Evolutionary conservation across 2,888 invertebrate genomes (phyloP).

Genomic region (Ephialtes manifestator): DNA sequence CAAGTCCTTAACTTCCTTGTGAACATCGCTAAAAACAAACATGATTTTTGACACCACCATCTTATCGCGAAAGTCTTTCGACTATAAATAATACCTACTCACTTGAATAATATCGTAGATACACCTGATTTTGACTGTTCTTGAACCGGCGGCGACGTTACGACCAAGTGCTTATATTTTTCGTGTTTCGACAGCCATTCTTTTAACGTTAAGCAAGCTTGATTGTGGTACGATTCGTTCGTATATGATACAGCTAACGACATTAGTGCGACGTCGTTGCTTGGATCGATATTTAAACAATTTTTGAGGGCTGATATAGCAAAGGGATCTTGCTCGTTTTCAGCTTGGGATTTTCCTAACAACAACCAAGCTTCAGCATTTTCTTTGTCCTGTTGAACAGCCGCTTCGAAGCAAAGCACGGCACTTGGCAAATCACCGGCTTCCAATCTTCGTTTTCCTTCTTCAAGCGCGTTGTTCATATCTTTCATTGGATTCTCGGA

Average conservation of each 20-base stretch:
- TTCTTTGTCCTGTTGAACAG: constrained; percentile 93
- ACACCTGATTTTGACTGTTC: constrained; percentile 80
- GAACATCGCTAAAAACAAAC: constrained; percentile 86
- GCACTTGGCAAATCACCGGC: constrained; percentile 98
- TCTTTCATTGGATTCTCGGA: constrained; percentile 95
- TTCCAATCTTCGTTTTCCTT: constrained; percentile 93
- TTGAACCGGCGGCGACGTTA: constrained; percentile 48
- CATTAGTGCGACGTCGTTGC: constrained; percentile 94
- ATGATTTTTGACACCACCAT: neutral
- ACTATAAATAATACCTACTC: constrained; percentile 60
- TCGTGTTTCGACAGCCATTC: constrained; percentile 93
- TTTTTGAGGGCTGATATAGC: constrained; percentile 97
- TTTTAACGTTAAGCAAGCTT: constrained; percentile 94
- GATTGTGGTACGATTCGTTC: constrained; percentile 97
- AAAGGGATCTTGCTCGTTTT: constrained; percentile 98
- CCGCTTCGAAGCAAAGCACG: constrained; percentile 98
- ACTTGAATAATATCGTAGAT: constrained; percentile 83
- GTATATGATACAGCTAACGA: constrained; percentile 97
- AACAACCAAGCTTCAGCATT: constrained; percentile 95
- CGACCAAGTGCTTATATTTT: constrained; percentile 92
- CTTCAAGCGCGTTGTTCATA: constrained; percentile 92
- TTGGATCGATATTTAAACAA: constrained; percentile 93
- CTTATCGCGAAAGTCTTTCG: neutral
- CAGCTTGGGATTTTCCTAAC: constrained; percentile 97
- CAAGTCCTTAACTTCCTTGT: constrained; percentile 90